Percentiles rank a stretch among this genome's conserved stretches.
Evolutionary conservation across 2,113 vertebrate genomes (phyloP).

Genomic region (Tetrax tetrax): DNA sequence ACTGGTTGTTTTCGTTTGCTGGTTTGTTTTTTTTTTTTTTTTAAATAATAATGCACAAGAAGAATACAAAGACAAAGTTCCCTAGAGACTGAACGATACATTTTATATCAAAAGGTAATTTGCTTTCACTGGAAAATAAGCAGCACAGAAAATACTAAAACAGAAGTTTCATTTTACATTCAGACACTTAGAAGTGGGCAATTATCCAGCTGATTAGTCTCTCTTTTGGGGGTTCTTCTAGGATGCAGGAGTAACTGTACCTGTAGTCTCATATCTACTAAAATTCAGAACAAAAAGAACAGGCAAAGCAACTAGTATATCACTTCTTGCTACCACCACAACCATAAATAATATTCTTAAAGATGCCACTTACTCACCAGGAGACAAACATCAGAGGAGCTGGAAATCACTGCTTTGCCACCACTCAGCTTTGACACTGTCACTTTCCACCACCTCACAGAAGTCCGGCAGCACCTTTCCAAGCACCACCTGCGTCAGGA

Average conservation of each 20-base stretch:
- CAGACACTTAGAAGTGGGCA: not conserved
- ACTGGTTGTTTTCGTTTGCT: not conserved
- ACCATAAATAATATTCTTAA: constrained; percentile 11
- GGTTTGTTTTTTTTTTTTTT: not conserved
- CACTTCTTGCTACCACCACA: not conserved
- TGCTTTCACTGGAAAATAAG: not conserved
- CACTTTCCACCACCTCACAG: not conserved
- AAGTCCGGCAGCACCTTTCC: not conserved
- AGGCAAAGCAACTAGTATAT: not conserved
- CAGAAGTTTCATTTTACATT: not conserved
- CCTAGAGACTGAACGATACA: not conserved
- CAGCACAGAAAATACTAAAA: not conserved
- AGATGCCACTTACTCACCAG: constrained; percentile 29
- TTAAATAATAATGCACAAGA: not conserved
- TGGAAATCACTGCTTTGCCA: not conserved
- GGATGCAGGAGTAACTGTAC: not conserved
- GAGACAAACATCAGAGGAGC: constrained; percentile 42
- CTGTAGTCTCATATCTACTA: not conserved
- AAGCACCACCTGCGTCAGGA: not conserved
- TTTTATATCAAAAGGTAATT: constrained; percentile 2
- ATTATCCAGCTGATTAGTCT: not conserved
- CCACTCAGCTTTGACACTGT: not conserved
- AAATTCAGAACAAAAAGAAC: not conserved
- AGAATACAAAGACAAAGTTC: not conserved
- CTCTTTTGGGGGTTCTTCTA: not conserved